Conservation (phyloP, 2,888 invertebrate genomes). For the Andrena camellia region DNA sequence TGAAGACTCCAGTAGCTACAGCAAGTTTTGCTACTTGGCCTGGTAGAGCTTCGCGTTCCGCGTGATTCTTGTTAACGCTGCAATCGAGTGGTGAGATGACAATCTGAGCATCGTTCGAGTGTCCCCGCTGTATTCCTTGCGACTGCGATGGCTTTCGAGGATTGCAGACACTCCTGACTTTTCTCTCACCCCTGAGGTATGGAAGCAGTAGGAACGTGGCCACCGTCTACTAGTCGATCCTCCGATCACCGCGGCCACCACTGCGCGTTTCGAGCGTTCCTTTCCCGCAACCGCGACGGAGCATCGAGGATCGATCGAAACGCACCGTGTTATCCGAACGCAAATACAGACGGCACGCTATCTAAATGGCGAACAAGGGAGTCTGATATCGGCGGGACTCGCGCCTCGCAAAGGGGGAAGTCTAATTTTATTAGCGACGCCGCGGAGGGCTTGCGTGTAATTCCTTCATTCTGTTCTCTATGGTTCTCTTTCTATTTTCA, state of each 20-base stretch:
- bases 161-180: conserved; percentile 14
- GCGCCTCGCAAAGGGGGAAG: background rate
- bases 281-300: no score
- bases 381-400: conserved; percentile 9
- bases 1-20: no score
- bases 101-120: background rate
- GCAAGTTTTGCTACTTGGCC: no score
- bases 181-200: conserved; percentile 46
- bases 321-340: background rate
- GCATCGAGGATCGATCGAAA: background rate
- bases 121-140: background rate
- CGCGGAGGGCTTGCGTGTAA: background rate
- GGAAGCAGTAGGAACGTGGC: conserved; percentile 60
- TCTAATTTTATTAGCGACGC: background rate
- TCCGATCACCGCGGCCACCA: background rate
- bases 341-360: conserved; percentile 33
- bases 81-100: background rate
- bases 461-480: background rate
- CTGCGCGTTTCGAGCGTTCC: no score
- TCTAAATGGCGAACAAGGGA: conserved; percentile 20
- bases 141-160: conserved; percentile 2
- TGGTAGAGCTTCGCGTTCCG: background rate
- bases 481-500: no score
- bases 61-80: no score
- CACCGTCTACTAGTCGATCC: conserved; percentile 35